Base-by-base conservation (phyloP, 2,888 invertebrate species). In the Lomographa bimaculata region DNA sequence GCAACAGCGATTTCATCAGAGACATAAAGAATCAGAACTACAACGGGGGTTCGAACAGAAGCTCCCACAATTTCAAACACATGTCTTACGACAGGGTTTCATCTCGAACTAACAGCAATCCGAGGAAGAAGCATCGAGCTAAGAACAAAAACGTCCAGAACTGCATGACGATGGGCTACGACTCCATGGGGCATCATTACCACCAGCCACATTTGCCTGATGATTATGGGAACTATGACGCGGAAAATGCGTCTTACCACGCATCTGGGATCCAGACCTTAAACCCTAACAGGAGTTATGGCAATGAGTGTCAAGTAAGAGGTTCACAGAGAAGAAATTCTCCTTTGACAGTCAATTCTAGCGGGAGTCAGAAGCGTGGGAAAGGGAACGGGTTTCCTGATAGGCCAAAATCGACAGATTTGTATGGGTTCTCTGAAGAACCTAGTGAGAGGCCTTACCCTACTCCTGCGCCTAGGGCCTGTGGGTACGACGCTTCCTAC, bases 161-260 rank as follows among this genome's bases (percentile, higher is more conserved):
- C 59, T 92, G 73, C 73, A 91, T 70, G 91, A 91, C 83, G 46
- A 91, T 92, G 76, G 89, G 91, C 1, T 92, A 91, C 69, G 92
- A 92, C 49, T 75, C 89, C 0, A 75, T 86, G 61, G 79, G 79
- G 0, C 89, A 89, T 26, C 90, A 89, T 36, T 90, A 90, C 60
- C 90, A 90, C 32, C 90, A 89, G 53, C 91, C 90, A 0, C 91
- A 90, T 57, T 60, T 90, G 57, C 86, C 85, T 11, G 89, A 90
- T 41, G 84, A 84, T 48, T 89, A 86, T 41, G 86, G 82, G 10
- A 87, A 84, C 41, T 90, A 81, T 27, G 87, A 84, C 28, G 71
- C 86, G 0, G 92, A 79, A 38, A 89, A 87, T 44, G 83, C 87
- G 16, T 89, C 89, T 1, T 89, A 90, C 61, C 89, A 89, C 53